Percentiles rank a stretch among this genome's conserved stretches.
These are phyloP conservation scores for Miniopterus natalensis DNA, from an alignment of 2,113 vertebrate species.

Conservation along the genomic window DNA sequence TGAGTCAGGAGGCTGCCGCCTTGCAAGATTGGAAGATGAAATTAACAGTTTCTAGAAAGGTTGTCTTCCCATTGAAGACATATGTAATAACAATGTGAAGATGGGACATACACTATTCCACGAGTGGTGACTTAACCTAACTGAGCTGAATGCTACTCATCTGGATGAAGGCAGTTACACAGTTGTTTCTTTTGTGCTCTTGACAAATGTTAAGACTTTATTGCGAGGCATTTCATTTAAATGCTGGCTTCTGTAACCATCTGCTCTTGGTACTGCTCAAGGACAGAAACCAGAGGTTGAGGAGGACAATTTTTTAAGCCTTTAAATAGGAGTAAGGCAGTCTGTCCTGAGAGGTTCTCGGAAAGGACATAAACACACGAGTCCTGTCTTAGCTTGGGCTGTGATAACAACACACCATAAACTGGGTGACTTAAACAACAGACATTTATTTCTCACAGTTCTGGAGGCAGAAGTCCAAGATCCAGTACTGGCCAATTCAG, in stretches of 20 bases:
- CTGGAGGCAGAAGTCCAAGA: neutral
- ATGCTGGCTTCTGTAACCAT: neutral
- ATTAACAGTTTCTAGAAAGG: constrained; percentile 47
- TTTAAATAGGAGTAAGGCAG: neutral
- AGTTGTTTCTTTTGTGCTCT: neutral
- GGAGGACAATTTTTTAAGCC: neutral
- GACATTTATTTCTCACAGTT: neutral
- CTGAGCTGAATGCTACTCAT: neutral
- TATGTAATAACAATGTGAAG: neutral
- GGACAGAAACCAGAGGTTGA: constrained; percentile 10
- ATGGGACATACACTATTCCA: neutral
- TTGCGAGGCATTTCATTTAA: neutral
- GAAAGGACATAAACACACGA: neutral
- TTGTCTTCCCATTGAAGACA: neutral
- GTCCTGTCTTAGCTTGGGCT: neutral
- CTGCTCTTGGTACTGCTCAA: neutral
- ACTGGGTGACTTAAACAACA: neutral
- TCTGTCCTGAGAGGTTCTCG: neutral
- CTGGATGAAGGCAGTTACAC: neutral
- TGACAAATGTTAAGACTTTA: neutral
- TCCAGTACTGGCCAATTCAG: neutral
- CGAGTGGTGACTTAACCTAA: neutral
- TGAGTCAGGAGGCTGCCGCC: constrained; percentile 23
- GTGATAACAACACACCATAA: neutral
- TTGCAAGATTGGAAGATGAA: neutral